Evolutionary conservation across 1,140 invertebrate genomes (phyloP).

Genomic region (Diabrotica virgifera): DNA sequence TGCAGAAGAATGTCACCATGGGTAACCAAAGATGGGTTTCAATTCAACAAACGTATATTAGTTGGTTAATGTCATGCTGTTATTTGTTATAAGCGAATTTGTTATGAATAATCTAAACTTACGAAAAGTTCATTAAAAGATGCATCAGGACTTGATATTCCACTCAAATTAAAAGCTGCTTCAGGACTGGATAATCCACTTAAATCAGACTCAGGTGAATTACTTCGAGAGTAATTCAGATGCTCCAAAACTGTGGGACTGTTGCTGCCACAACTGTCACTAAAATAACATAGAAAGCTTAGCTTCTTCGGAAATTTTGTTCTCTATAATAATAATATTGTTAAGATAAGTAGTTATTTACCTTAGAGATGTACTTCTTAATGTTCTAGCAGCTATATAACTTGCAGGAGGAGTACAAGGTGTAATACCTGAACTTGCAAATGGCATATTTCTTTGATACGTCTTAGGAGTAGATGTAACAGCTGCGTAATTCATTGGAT

Average conservation of each 20-base stretch:
- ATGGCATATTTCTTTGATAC: slow-evolving; percentile 32
- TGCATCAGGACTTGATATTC: slow-evolving; percentile 57
- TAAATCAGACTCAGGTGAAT: slow-evolving; percentile 62
- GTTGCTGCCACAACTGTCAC: slow-evolving; percentile 52
- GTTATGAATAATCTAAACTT: slow-evolving; percentile 30
- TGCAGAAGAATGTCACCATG: too few species aligned
- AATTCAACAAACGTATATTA: too few species aligned
- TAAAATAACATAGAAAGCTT: slow-evolving; percentile 20
- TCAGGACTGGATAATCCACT: slow-evolving; percentile 61
- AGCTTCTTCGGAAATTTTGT: too few species aligned
- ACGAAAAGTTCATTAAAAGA: slow-evolving; percentile 67
- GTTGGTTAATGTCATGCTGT: too few species aligned
- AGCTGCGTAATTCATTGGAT: slow-evolving; percentile 22
- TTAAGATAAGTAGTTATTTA: slow-evolving; percentile 22
- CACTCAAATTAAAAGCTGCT: slow-evolving; percentile 56
- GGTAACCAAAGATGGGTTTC: too few species aligned
- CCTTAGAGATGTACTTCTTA: slow-evolving; percentile 42
- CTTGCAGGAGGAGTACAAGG: slow-evolving; percentile 30
- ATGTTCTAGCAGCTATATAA: slow-evolving; percentile 22
- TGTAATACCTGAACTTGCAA: slow-evolving; percentile 30
- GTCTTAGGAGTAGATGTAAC: slow-evolving; percentile 24
- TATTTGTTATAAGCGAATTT: too few species aligned
- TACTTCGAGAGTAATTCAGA: slow-evolving; percentile 54
- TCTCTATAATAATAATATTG: too few species aligned
- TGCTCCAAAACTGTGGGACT: slow-evolving; percentile 54